Conservation (phyloP, 2,113 vertebrate genomes). For the Acrocephalus kingi region DNA sequence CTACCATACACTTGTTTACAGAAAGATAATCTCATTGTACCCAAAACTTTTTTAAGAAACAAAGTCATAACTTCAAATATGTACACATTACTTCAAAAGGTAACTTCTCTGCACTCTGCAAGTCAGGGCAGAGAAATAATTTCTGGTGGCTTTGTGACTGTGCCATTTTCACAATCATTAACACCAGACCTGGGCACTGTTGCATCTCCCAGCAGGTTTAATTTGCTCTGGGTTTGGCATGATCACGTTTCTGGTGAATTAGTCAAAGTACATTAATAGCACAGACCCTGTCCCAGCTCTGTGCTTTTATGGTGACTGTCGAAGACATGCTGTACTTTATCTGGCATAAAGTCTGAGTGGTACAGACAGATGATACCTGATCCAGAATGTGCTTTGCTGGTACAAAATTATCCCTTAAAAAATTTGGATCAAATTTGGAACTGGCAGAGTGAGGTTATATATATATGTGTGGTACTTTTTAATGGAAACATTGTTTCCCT, state of each 20-base stretch:
- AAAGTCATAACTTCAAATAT: neutral
- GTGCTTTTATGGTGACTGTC: neutral
- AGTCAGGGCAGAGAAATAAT: neutral
- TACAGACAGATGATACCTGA: neutral
- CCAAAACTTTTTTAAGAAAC: neutral
- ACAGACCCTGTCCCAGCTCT: neutral
- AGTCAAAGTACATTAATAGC: neutral
- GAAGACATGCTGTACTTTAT: neutral
- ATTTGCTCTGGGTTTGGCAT: neutral
- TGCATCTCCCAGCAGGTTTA: neutral
- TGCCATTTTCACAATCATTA: neutral
- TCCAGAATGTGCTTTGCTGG: neutral
- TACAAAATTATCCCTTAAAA: neutral
- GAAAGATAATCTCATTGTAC: neutral
- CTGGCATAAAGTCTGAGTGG: neutral
- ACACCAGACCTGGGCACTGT: neutral
- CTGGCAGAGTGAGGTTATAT: neutral
- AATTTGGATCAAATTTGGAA: neutral
- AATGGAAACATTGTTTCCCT: neutral
- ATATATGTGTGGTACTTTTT: neutral
- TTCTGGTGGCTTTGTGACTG: neutral
- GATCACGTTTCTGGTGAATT: neutral
- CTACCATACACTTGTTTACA: neutral
- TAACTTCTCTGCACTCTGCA: neutral
- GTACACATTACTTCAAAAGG: accelerated